phyloP scores from a whole-genome alignment of 2,888 invertebrate genomes.

The Bombylius major region DNA sequence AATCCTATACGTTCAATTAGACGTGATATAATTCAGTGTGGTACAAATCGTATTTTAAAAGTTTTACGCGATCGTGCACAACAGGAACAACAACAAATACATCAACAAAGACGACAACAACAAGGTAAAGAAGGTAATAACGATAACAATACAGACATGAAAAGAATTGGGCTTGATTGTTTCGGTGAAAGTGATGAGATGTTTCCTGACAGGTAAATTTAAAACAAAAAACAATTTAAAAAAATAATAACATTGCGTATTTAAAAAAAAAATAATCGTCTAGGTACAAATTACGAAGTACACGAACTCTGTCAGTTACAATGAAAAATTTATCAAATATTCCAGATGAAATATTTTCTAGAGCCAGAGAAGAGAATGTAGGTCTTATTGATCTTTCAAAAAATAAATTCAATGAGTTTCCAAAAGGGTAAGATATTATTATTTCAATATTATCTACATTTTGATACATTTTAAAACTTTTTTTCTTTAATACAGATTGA shows the following conservation, averaged over 20 bases:
- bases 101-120: conserved; percentile 3
- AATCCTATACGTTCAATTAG: conserved; percentile 73
- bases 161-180: conserved; percentile 23
- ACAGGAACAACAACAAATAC: background rate
- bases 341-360: conserved; percentile 57
- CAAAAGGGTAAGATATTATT: conserved; percentile 45
- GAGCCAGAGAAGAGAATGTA: conserved; percentile 59
- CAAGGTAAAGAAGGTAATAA: background rate
- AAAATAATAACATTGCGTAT: too few species aligned
- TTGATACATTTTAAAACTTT: conserved; percentile 1
- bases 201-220: conserved; percentile 33
- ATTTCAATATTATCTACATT: background rate
- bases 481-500: conserved; percentile 32
- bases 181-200: conserved; percentile 28
- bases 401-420: conserved; percentile 58
- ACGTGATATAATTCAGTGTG: conserved; percentile 70
- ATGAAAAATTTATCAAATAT: conserved; percentile 48
- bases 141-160: too few species aligned
- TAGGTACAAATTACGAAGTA: conserved; percentile 45
- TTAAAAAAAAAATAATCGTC: background rate
- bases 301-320: conserved; percentile 33
- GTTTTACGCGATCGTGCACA: conserved; percentile 51
- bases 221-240: background rate
- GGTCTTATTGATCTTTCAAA: conserved; percentile 68
- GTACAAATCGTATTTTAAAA: conserved; percentile 69